These are phyloP conservation scores for Lutjanus campechanus DNA, from an alignment of 2,797 vertebrate genomes.

Conservation along the genomic window DNA sequence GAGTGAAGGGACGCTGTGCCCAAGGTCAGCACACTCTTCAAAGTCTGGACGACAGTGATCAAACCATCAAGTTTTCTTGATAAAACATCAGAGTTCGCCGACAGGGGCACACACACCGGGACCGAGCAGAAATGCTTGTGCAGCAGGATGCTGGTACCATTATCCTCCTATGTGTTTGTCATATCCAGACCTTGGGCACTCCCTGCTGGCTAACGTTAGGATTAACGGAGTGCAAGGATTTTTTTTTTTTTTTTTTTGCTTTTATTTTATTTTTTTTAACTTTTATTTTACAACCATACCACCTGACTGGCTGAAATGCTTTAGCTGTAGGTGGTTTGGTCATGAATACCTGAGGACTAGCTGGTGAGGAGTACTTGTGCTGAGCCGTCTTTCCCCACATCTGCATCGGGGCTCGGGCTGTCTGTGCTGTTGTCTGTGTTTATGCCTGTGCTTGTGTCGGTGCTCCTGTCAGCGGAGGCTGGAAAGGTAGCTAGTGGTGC, in stretches of 20 bases:
- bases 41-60: slow-evolving; percentile 57
- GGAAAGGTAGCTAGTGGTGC: slow-evolving; percentile 87
- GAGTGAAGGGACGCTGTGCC: slow-evolving; percentile 55
- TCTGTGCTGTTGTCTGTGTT: slow-evolving; percentile 58
- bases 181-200: slow-evolving; percentile 63
- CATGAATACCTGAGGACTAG: slow-evolving; percentile 77
- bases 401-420: slow-evolving; percentile 64
- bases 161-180: slow-evolving; percentile 22
- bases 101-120: slow-evolving; percentile 10
- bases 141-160: slow-evolving; percentile 48
- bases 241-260: slow-evolving; percentile 45
- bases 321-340: slow-evolving; percentile 43
- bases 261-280: slow-evolving; percentile 4
- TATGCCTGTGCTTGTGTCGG: slow-evolving; percentile 42
- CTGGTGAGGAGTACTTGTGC: slow-evolving; percentile 73
- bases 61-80: slow-evolving; percentile 28
- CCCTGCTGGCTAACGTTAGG: slow-evolving; percentile 78
- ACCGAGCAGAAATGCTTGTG: slow-evolving; percentile 25
- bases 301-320: slow-evolving; percentile 30
- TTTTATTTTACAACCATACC: slow-evolving; percentile 33
- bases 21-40: slow-evolving; percentile 49
- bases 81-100: neutral
- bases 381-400: slow-evolving; percentile 78
- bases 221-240: slow-evolving; percentile 73
- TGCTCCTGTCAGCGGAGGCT: slow-evolving; percentile 80